phyloP scores from a whole-genome alignment of 2,113 vertebrate genomes.

The Elaphurus davidianus region DNA sequence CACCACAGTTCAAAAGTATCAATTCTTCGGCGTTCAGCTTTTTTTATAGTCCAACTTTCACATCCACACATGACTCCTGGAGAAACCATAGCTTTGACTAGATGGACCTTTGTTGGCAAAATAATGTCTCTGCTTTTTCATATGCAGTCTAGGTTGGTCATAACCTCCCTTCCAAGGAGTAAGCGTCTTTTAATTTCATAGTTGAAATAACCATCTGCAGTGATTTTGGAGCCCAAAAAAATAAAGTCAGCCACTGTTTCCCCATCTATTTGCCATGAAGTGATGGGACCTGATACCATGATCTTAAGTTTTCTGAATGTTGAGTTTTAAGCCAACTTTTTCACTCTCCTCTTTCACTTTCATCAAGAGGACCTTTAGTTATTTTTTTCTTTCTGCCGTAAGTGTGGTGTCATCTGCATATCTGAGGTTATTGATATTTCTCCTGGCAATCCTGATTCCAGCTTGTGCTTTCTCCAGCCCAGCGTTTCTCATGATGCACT shows the following conservation, averaged over 20 bases:
- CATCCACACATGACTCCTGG: not conserved
- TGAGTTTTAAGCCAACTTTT: not conserved
- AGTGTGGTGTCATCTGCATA: not conserved
- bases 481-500: not conserved
- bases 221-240: not conserved
- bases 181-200: not conserved
- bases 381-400: fast-evolving
- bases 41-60: not conserved
- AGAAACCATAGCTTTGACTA: not conserved
- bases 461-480: not conserved
- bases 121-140: not conserved
- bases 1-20: not conserved
- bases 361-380: not conserved
- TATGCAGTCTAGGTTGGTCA: not conserved
- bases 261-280: not conserved
- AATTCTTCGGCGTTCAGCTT: fast-evolving
- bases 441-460: not conserved
- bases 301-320: not conserved
- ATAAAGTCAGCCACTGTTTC: not conserved
- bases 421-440: not conserved
- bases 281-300: not conserved
- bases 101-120: not conserved
- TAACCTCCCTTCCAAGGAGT: not conserved
- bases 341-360: not conserved
- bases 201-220: not conserved